Base-by-base conservation (phyloP, 1,140 invertebrate genomes). In the Galleria mellonella region DNA sequence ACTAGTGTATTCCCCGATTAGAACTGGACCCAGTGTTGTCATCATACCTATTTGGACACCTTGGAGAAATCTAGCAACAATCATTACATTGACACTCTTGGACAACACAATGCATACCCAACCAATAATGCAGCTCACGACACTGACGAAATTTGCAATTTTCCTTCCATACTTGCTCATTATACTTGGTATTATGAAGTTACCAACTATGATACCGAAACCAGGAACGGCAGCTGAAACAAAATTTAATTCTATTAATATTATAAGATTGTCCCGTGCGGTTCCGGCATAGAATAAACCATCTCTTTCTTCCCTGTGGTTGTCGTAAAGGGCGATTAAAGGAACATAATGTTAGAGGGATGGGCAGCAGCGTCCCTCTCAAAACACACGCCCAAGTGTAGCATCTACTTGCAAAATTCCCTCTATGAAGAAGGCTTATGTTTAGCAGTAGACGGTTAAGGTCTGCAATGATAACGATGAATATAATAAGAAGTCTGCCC, bases 211-310 rank as follows among this genome's bases (percentile, higher is more conserved):
- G 6, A 60, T 23, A 6, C 55, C 53, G 15, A 64, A 38, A 9
- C 60, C 52, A 0, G 59, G 29, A 7, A 60, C 45, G 6, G 67
- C 63, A 2, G 62, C 59, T 66, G 51, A 40, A 56, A 49, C 4
- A 13, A 32, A 31, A 32, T n/a, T 32, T 32, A 40, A 40, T 32
- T n/a, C 4, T 8, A 5, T 32, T 32, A 10, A 32, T n/a, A 4
- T 2, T n/a, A 2, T 32, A 10, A 5, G 11, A 5, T 5, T n/a
- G n/a, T n/a, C n/a, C n/a, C n/a, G n/a, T n/a, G n/a, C n/a, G n/a
- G n/a, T n/a, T n/a, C n/a, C n/a, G n/a, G n/a, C n/a, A n/a, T n/a
- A n/a, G n/a, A n/a, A n/a, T n/a, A n/a, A n/a, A n/a, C n/a, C n/a
- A n/a, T n/a, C n/a, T n/a, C n/a, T n/a, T n/a, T n/a, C n/a, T n/a